Evolutionary conservation across 1,140 invertebrate genomes (phyloP).

Genomic region (Papilio glaucus): DNA sequence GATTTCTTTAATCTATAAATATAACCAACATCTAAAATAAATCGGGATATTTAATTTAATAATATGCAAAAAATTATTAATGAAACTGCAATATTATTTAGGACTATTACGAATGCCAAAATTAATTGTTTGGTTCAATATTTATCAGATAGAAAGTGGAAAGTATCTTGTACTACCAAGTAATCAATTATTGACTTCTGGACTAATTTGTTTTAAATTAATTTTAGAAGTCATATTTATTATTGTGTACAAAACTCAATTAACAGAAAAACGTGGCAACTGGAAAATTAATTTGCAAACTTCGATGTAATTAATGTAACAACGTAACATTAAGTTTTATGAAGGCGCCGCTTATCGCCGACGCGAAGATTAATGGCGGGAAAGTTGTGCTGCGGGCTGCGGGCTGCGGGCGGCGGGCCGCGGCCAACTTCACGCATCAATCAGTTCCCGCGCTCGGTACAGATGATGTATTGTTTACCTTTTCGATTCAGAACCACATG

Average conservation of each 20-base stretch:
- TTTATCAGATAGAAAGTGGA: too few species aligned
- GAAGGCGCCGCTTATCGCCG: slow-evolving; percentile 30
- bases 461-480: background rate
- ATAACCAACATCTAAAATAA: too few species aligned
- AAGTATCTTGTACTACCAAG: too few species aligned
- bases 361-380: slow-evolving; percentile 15
- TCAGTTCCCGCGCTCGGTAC: background rate
- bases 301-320: slow-evolving; percentile 5
- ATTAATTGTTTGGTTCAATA: too few species aligned
- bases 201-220: too few species aligned
- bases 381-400: slow-evolving; percentile 15
- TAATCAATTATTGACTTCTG: too few species aligned
- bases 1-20: too few species aligned
- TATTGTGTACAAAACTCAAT: background rate
- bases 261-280: background rate
- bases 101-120: background rate
- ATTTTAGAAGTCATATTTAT: too few species aligned
- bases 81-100: background rate
- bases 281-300: slow-evolving; percentile 1
- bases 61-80: background rate
- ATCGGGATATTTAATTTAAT: too few species aligned
- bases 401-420: too few species aligned
- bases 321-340: slow-evolving; percentile 4
- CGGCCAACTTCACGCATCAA: slow-evolving; percentile 26
- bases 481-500: background rate